Evolutionary conservation across 23 tunicate species (phyloP).

Genomic region (Diplosoma virens): DNA sequence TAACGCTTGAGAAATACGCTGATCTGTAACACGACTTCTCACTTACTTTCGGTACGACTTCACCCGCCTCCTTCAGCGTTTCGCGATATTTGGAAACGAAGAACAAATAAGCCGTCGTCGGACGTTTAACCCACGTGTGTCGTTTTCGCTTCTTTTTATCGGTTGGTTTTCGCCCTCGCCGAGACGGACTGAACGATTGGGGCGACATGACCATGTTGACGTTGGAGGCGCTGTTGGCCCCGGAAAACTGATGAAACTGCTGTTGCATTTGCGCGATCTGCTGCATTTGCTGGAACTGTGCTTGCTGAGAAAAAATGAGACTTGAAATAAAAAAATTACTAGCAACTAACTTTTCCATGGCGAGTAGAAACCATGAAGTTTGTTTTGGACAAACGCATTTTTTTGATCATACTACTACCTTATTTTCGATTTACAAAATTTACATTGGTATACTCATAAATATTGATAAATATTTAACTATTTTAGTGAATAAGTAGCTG

Average conservation of each 20-base stretch:
- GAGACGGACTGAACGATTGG: slow-evolving; percentile 56
- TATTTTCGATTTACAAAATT: no score
- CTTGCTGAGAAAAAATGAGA: slow-evolving; percentile 90
- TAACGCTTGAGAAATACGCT: no score
- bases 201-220: slow-evolving; percentile 16
- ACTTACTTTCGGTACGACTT: slow-evolving; percentile 93
- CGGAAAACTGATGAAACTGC: slow-evolving; percentile 51
- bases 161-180: slow-evolving; percentile 88
- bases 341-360: no score
- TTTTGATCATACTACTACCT: no score
- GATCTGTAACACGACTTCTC: background rate
- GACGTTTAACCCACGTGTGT: slow-evolving; percentile 92
- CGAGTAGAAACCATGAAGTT: no score
- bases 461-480: no score
- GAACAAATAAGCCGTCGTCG: slow-evolving; percentile 95
- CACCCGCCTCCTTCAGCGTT: slow-evolving; percentile 95
- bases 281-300: slow-evolving; percentile 81
- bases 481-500: no score
- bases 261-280: slow-evolving; percentile 92
- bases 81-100: slow-evolving; percentile 99
- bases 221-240: slow-evolving; percentile 2
- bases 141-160: slow-evolving; percentile 86
- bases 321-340: background rate
- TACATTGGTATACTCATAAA: no score
- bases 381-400: no score